Base-by-base conservation (phyloP, 2,888 invertebrate genomes). In the Lypha dubia region DNA sequence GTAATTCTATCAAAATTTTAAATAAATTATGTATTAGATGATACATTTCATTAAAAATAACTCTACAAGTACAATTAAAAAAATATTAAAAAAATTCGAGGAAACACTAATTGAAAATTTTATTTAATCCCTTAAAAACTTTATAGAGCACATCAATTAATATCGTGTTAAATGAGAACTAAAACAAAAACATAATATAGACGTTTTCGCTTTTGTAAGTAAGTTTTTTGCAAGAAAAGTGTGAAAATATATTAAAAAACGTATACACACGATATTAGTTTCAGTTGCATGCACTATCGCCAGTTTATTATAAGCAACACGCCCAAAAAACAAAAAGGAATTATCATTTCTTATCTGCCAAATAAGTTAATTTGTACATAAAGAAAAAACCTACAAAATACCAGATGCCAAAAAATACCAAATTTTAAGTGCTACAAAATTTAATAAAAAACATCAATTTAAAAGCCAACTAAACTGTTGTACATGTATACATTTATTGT, bases 141-240 rank as follows among this genome's bases (percentile, higher is more conserved):
- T 79, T 70, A 63, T 79, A 58, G 83, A 83, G 79, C 83, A 79
- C 68, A 74, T 74, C 74, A 83, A 79, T 83, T 68, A 83, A 83
- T 79, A 79, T 35, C 11, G 8, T 38, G 56, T 20, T n/a, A 65
- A 49, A 1, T 4, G 9, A 35, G 2, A 53, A 28, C 2, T 28
- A 62, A 32, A 44, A 51, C n/a, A 22, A 71, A 32, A 67, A 76
- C 1, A 35, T 32, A 41, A 51, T 70, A 58, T 71, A 63, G 32
- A 24, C 4, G 24, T 77, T 67, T 65, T 49, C 24, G 35, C 38
- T 63, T 56, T 83, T 56, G n/a, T 20, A 35, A 35, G 49, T 32
- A 17, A 3, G 5, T 44, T 62, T 71, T 83, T 38, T 53, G 53
- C 46, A 17, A 60, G 15, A 35, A 70, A 83, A 20, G 51, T 35